These are phyloP conservation scores for Hapalemur alaotrensis DNA, from an alignment of 2,797 vertebrate species.

Conservation along the genomic window DNA sequence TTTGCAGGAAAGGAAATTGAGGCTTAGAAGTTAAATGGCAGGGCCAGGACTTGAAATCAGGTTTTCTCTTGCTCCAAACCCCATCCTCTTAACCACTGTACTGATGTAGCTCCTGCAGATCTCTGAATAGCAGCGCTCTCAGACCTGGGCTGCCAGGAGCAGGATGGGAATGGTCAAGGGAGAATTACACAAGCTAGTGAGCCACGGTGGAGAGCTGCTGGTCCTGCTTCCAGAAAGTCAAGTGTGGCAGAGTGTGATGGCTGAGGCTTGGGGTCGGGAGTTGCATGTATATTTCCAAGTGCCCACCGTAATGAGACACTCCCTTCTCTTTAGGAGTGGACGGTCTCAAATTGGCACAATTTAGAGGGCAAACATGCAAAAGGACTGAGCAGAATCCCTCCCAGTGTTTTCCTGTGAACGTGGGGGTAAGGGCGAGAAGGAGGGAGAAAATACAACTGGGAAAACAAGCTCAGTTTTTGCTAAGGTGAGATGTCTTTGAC, in stretches of 20 bases:
- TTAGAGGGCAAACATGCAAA: background rate
- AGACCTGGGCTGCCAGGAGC: background rate
- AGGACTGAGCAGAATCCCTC: background rate
- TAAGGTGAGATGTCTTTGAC: background rate
- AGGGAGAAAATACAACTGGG: background rate
- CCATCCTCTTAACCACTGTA: background rate
- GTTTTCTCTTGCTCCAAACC: background rate
- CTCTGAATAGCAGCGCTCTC: background rate
- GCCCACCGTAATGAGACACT: background rate
- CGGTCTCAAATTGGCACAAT: background rate
- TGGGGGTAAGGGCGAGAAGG: background rate
- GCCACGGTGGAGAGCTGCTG: background rate
- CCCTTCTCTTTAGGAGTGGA: background rate
- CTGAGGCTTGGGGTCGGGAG: too few relatives aligned
- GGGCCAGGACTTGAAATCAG: background rate
- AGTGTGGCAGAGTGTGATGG: background rate
- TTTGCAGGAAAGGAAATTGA: background rate
- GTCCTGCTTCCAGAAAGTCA: background rate
- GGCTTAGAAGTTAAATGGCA: background rate
- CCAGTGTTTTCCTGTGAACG: background rate
- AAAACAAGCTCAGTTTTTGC: background rate
- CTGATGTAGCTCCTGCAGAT: background rate
- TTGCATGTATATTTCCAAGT: background rate
- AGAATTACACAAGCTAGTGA: too few relatives aligned
- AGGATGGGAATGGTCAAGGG: background rate